Evolutionary conservation across 2,797 vertebrate genomes (phyloP).

Genomic region (Distichodus sexfasciatus): DNA sequence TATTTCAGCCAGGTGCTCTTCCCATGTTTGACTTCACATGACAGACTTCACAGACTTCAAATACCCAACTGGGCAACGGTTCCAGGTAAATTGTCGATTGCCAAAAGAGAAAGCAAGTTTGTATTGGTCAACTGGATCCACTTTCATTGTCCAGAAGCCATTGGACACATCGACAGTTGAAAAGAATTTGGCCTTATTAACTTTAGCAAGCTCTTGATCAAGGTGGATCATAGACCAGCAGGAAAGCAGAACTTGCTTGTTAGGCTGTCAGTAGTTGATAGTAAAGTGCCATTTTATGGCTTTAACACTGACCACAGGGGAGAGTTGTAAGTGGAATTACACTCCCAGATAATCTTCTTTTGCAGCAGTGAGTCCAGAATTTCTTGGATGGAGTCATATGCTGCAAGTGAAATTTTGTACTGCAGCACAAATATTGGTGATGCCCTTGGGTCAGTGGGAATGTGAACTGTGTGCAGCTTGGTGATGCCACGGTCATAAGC

Average conservation of each 20-base stretch:
- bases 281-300: neutral
- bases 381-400: neutral
- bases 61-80: neutral
- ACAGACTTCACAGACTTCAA: neutral
- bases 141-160: neutral
- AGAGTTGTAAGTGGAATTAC: neutral
- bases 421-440: neutral
- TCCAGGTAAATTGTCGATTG: neutral
- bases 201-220: neutral
- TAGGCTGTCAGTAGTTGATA: neutral
- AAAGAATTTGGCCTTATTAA: neutral
- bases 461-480: neutral
- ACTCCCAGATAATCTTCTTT: neutral
- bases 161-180: neutral
- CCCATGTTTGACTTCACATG: neutral
- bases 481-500: neutral
- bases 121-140: neutral
- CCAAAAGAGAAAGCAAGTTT: neutral
- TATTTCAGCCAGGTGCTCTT: neutral
- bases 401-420: neutral
- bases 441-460: conserved; percentile 2
- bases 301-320: neutral
- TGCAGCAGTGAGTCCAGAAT: neutral
- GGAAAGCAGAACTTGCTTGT: neutral
- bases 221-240: neutral